These are phyloP conservation scores for Diorhabda sublineata DNA, from an alignment of 1,140 invertebrate genomes.

Conservation along the genomic window DNA sequence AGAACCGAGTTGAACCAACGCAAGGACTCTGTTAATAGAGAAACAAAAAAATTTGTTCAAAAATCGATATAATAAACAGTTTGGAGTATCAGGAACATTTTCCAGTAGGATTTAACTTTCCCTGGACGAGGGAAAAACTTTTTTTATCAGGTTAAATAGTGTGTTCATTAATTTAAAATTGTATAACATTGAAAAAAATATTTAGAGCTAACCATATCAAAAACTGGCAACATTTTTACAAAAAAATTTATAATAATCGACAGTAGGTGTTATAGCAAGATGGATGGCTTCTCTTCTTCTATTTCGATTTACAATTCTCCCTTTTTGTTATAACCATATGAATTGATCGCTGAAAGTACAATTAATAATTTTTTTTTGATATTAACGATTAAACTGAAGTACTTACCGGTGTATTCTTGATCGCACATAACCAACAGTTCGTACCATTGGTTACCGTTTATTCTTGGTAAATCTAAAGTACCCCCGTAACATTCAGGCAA, in stretches of 20 bases:
- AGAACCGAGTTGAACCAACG: no score
- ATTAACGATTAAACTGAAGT: background rate
- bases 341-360: conserved; percentile 62
- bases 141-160: no score
- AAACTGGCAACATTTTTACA: background rate
- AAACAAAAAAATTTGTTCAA: no score
- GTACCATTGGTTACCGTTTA: conserved; percentile 68
- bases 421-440: conserved; percentile 66
- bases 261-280: no score
- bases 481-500: conserved; percentile 78
- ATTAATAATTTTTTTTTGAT: background rate
- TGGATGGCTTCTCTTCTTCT: no score
- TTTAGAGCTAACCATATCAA: conserved; percentile 4
- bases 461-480: conserved; percentile 58
- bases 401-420: conserved; percentile 66
- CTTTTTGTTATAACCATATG: conserved; percentile 69
- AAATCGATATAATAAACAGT: no score
- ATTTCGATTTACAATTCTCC: conserved; percentile 7
- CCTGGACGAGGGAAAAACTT: no score
- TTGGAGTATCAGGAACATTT: no score
- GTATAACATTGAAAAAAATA: background rate
- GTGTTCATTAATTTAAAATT: no score
- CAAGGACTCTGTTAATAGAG: no score
- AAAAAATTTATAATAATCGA: background rate
- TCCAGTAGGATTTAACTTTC: no score